Evolutionary conservation across 2,888 invertebrate species (phyloP).

Genomic region (Rhamphomyia laevipes): DNA sequence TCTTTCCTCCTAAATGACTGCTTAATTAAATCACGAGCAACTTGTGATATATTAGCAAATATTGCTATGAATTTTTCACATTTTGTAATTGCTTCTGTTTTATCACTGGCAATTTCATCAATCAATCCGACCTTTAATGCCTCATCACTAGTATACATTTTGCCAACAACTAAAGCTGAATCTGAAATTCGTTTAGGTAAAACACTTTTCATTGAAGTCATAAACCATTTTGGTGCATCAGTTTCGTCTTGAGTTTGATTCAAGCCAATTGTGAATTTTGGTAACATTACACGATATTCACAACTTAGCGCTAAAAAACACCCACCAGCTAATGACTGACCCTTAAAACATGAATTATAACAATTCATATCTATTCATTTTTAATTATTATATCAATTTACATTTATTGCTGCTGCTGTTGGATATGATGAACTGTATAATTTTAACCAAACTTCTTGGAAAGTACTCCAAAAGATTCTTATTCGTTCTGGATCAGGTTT

Average conservation of each 20-base stretch:
- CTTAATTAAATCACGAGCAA: constrained; percentile 48
- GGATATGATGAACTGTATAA: constrained; percentile 60
- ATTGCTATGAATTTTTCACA: constrained; percentile 52
- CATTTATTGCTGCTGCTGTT: constrained; percentile 75
- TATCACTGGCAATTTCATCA: constrained; percentile 58
- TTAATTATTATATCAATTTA: constrained; percentile 33
- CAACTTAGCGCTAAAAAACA: constrained; percentile 67
- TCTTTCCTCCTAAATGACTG: constrained; percentile 40
- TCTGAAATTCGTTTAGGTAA: constrained; percentile 60
- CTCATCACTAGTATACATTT: constrained; percentile 61
- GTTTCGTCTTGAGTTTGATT: constrained; percentile 81
- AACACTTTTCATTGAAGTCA: constrained; percentile 48
- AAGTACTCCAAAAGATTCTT: constrained; percentile 58
- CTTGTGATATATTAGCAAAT: constrained; percentile 53
- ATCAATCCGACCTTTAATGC: constrained; percentile 64
- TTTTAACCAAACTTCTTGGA: constrained; percentile 72
- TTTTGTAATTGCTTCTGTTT: constrained; percentile 53
- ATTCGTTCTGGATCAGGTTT: constrained; percentile 58
- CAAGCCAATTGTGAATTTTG: constrained; percentile 68
- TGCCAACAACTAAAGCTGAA: constrained; percentile 59
- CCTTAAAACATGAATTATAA: background rate
- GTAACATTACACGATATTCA: constrained; percentile 78
- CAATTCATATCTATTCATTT: background rate
- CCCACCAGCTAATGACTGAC: constrained; percentile 59
- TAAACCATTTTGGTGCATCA: constrained; percentile 65